A percentile compares a stretch with the other conserved stretches of the same genome.
These are phyloP conservation scores for Melanotaenia duboulayi DNA, from an alignment of 2,113 vertebrate genomes.

Conservation along the genomic window DNA sequence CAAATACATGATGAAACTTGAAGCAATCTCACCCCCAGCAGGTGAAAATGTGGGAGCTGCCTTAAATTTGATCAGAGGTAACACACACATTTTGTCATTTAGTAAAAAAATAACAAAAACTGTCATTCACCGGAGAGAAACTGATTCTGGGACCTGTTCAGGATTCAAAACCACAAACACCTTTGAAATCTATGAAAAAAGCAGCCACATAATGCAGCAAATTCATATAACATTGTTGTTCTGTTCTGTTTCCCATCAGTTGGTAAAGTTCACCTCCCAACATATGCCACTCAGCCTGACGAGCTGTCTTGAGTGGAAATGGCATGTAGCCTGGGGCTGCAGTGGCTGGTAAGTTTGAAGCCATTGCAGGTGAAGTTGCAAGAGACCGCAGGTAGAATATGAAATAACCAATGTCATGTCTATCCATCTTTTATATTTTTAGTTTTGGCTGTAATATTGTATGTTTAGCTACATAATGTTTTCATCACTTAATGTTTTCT, in stretches of 20 bases:
- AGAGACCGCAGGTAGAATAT: neutral
- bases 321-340: slow-evolving; percentile 39
- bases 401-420: slow-evolving; percentile 5
- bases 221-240: slow-evolving; percentile 18
- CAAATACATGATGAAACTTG: slow-evolving; percentile 78
- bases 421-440: slow-evolving; percentile 9
- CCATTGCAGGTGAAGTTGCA: slow-evolving; percentile 15
- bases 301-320: slow-evolving; percentile 49
- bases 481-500: slow-evolving; percentile 3
- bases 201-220: slow-evolving; percentile 1
- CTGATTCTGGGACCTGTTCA: slow-evolving; percentile 21
- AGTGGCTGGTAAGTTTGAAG: slow-evolving; percentile 31
- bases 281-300: slow-evolving; percentile 59
- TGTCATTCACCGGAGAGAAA: neutral
- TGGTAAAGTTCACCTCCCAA: slow-evolving; percentile 55
- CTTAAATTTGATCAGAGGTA: slow-evolving; percentile 41
- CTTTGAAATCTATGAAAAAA: slow-evolving; percentile 34
- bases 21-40: slow-evolving; percentile 71
- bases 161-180: slow-evolving; percentile 16
- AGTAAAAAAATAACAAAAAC: slow-evolving; percentile 29
- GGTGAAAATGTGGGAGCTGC: slow-evolving; percentile 51
- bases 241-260: slow-evolving; percentile 4
- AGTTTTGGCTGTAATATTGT: neutral
- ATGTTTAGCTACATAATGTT: neutral
- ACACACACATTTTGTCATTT: slow-evolving; percentile 51